phyloP scores from a whole-genome alignment of 1,140 invertebrate species.

The Cherax quadricarinatus region DNA sequence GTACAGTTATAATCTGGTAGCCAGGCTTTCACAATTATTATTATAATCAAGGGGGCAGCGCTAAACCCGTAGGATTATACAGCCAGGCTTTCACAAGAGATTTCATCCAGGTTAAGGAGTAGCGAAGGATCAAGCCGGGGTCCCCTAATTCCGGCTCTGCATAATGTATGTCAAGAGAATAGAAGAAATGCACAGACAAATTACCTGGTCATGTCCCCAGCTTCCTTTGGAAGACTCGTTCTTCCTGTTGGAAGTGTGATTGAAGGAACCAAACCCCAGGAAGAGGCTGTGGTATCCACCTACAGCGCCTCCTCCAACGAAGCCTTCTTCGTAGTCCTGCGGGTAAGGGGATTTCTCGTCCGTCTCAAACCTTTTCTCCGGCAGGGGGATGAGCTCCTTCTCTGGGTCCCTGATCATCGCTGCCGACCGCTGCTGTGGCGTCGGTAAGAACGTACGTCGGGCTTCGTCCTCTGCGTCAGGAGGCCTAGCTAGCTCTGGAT shows the following conservation, averaged over 20 bases:
- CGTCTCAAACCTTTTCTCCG: neutral
- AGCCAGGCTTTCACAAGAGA: too few species aligned
- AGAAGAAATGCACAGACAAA: neutral
- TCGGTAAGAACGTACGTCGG: neutral
- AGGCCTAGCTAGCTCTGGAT: neutral
- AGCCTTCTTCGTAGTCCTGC: neutral
- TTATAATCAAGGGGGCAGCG: too few species aligned
- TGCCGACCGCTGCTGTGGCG: slow-evolving; percentile 7
- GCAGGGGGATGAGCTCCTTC: neutral
- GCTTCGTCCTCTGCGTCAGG: neutral
- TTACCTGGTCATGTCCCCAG: slow-evolving; percentile 31
- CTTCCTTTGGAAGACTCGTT: neutral
- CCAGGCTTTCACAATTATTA: too few species aligned
- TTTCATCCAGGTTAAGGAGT: too few species aligned
- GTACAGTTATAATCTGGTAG: too few species aligned
- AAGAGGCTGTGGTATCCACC: neutral
- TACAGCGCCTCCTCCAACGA: neutral
- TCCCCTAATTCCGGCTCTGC: too few species aligned
- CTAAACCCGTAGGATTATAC: too few species aligned
- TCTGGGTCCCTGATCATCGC: slow-evolving; percentile 33
- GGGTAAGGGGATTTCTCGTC: neutral
- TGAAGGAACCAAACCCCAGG: slow-evolving; percentile 41
- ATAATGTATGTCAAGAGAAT: neutral
- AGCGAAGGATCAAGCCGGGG: too few species aligned
- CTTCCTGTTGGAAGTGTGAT: neutral